Evolutionary conservation across 1,140 invertebrate species (phyloP).

Genomic region (Trichogramma pretiosum): DNA sequence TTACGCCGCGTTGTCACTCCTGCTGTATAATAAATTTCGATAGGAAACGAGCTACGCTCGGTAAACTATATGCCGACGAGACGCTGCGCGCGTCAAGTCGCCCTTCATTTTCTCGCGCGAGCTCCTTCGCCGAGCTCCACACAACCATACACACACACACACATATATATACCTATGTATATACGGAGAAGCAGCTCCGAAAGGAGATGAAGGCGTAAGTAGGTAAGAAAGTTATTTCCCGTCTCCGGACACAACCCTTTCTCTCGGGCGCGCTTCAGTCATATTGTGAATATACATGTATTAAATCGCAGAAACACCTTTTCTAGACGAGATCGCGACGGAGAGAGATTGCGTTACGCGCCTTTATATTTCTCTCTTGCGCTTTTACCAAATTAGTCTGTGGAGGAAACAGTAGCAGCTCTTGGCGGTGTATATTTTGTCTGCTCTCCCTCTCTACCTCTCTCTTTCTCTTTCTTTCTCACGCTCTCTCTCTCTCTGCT

Average conservation of each 20-base stretch:
- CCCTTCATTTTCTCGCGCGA: no score
- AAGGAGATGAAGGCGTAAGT: conserved; percentile 45
- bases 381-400: no score
- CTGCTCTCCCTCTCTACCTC: no score
- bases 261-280: conserved; percentile 15
- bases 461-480: no score
- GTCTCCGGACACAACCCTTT: conserved; percentile 43
- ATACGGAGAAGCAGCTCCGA: no score
- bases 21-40: conserved; percentile 19
- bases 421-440: no score
- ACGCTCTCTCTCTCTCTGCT: no score
- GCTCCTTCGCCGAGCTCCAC: no score
- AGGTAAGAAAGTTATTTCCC: conserved; percentile 47
- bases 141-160: no score
- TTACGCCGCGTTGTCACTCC: conserved; percentile 18
- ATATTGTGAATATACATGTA: conserved; percentile 2
- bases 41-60: conserved; percentile 9
- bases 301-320: background rate
- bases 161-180: no score
- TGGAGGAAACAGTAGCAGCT: no score
- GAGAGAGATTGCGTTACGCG: background rate
- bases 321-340: background rate
- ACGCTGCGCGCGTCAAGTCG: conserved; percentile 33
- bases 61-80: background rate
- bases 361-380: background rate